These are phyloP conservation scores for Falco concolor DNA, from an alignment of 2,797 vertebrate genomes.

Conservation along the genomic window DNA sequence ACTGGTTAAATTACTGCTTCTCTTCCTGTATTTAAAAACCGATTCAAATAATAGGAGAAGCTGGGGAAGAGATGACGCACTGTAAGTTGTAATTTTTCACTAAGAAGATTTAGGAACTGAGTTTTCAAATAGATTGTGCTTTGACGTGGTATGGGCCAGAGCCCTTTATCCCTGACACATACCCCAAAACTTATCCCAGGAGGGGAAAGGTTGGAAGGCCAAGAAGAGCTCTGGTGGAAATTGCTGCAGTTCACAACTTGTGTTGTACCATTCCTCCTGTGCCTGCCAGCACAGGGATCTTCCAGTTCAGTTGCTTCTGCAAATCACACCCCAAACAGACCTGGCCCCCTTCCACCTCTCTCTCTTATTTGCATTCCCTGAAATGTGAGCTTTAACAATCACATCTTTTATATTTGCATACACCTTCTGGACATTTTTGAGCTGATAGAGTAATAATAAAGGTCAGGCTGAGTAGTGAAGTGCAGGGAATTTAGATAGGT, in stretches of 20 bases:
- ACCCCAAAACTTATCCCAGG: background rate
- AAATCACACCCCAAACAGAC: background rate
- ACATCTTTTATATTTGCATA: background rate
- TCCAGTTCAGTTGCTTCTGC: background rate
- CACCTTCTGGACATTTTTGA: background rate
- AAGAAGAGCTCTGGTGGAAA: background rate
- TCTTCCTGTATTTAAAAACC: background rate
- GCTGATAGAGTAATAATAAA: background rate
- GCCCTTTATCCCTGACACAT: background rate
- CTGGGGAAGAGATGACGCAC: background rate
- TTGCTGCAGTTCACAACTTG: background rate
- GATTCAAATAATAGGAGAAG: background rate
- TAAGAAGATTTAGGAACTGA: background rate
- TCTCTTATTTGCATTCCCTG: background rate
- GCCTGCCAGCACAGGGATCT: background rate
- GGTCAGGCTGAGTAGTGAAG: background rate
- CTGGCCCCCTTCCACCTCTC: background rate
- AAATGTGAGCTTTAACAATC: background rate
- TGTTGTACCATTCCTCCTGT: background rate
- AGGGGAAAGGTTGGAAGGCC: background rate
- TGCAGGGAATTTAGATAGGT: background rate
- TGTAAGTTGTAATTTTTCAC: background rate
- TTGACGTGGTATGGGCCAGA: fast-evolving
- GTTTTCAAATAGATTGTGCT: background rate
- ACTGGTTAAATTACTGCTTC: background rate